Base-by-base conservation (phyloP, 2,797 vertebrate species). In the Leuciscus waleckii region DNA sequence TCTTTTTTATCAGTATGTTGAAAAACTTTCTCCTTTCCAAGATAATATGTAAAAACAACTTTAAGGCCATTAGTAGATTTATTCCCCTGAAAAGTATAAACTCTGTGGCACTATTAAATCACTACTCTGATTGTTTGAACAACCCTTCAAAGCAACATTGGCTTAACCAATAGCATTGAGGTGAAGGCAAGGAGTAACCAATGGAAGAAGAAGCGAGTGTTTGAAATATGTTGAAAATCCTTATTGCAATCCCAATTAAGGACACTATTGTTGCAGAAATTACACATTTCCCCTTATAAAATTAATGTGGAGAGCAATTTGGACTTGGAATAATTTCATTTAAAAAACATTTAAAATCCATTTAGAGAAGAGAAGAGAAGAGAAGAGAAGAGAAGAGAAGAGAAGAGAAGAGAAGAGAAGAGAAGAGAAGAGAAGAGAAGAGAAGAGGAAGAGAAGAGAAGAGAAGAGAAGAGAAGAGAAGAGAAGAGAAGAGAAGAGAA, bases 301-400 rank as follows among this genome's bases (percentile, higher is more conserved):
- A 26, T 21, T 1, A 32, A 23, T 37, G 65, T 68, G 32, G 21
- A 70, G 13, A 26, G 23, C 39, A 26, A 26, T 32, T 74, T 74
- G 43, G 5, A 26, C 23, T 71, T 35, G n/a, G 16, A 17, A 26
- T 19, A 21, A 32, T 35, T 23, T 23, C 54, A 32, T 19, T 35
- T 1, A 5, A 5, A 56, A 8, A 56, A 54, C 6, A 17, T 26
- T 43, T 8, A 49, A 46, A 43, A 29, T 9, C 41, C 7, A 7
- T 73, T 73, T 89, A 88, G 82, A 23, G 7, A 65, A 13, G 13
- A 63, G 39, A n/a, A 23, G 29, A 84, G 1, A 26, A 79, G 51
- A 79, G 29, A 32, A 10, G 9, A 61, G 23, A 68, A n/a, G n/a
- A 39, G 21, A 88, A 68, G 23, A 79, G 46, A 61, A 35, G 2